These are phyloP conservation scores for Caretta caretta DNA, from an alignment of 2,113 vertebrate genomes.

Conservation along the genomic window DNA sequence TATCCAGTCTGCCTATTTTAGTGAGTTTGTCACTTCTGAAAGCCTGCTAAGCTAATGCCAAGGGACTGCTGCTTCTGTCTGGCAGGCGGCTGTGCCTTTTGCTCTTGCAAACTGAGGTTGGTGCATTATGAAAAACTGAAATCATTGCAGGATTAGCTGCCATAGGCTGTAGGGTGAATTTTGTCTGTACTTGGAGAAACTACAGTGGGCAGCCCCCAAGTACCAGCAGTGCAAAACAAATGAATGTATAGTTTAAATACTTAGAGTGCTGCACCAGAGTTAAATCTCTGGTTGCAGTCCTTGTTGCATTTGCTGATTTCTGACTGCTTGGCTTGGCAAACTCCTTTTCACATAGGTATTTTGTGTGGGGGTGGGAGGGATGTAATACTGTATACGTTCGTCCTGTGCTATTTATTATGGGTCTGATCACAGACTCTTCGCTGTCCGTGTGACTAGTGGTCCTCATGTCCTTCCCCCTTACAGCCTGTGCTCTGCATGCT, in stretches of 20 bases:
- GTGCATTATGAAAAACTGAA: background rate
- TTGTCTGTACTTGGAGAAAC: background rate
- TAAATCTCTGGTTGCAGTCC: background rate
- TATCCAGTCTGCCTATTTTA: background rate
- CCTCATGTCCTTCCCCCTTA: background rate
- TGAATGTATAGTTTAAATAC: background rate
- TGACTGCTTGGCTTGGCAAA: background rate
- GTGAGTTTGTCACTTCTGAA: background rate
- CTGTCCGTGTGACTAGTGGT: background rate
- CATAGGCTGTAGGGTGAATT: background rate
- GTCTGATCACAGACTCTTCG: background rate
- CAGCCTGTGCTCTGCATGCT: background rate
- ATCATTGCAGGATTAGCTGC: background rate
- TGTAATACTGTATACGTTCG: background rate
- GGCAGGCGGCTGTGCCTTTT: background rate
- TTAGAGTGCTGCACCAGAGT: background rate
- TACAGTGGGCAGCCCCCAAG: background rate
- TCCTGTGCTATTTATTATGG: fast-evolving
- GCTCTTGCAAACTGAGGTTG: background rate
- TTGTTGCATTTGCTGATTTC: fast-evolving
- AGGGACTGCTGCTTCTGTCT: background rate
- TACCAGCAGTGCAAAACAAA: background rate
- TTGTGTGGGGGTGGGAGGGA: background rate
- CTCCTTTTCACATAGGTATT: background rate
- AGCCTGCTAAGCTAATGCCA: background rate